Conservation (phyloP, 1,140 invertebrate genomes). For the Rhagoletis pomonella region DNA sequence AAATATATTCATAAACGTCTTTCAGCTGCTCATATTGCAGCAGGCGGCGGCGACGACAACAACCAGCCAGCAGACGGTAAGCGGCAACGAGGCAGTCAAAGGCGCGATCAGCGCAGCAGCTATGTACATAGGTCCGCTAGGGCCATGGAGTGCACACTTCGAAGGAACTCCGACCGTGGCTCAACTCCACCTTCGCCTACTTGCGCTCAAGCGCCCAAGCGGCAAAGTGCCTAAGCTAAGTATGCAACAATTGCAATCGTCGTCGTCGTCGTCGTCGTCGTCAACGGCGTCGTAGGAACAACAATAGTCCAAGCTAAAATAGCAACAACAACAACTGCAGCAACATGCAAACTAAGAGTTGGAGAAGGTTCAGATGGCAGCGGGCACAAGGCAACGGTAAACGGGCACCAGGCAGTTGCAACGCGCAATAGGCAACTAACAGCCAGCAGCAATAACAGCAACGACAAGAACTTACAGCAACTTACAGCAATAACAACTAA, state of each 20-base stretch:
- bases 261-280: neutral
- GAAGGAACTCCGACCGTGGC: neutral
- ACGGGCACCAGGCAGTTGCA: neutral
- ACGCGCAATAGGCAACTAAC: slow-evolving; percentile 2
- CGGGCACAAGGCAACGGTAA: no score
- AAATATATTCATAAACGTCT: slow-evolving; percentile 56
- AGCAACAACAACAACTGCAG: slow-evolving; percentile 14
- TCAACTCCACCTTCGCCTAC: slow-evolving; percentile 52
- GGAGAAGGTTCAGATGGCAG: neutral
- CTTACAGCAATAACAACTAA: slow-evolving; percentile 54
- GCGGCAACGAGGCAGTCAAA: neutral
- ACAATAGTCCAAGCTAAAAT: neutral
- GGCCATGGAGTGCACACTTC: slow-evolving; percentile 25
- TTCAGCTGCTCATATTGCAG: slow-evolving; percentile 36
- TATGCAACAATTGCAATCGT: slow-evolving; percentile 23
- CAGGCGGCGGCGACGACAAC: neutral
- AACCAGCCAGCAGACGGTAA: neutral
- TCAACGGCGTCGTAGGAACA: neutral
- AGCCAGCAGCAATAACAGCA: slow-evolving; percentile 55
- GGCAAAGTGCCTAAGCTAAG: slow-evolving; percentile 8
- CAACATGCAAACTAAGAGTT: slow-evolving; percentile 3
- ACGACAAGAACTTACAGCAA: slow-evolving; percentile 54
- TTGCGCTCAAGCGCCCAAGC: neutral
- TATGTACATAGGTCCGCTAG: no score
- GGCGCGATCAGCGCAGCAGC: neutral